A percentile compares a stretch with the other conserved stretches of the same genome.
Conservation (phyloP, 2,888 invertebrate species). For the Campoletis raptor region DNA sequence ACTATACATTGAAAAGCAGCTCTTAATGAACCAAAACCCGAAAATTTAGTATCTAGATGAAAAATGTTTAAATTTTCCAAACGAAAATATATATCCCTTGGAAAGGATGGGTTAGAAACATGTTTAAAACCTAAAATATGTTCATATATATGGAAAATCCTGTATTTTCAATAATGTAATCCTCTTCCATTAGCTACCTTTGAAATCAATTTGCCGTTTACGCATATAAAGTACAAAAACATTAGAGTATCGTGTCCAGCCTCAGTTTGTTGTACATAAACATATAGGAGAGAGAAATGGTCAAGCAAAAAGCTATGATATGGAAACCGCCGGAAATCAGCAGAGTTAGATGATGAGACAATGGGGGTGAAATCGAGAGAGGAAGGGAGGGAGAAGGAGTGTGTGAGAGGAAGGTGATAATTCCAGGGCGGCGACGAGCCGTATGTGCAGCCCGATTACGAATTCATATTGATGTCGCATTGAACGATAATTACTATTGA, state of each 20-base stretch:
- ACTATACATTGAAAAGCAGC: background rate
- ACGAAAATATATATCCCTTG: background rate
- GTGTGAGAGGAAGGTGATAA: slow-evolving; percentile 65
- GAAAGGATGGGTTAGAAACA: background rate
- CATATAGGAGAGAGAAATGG: background rate
- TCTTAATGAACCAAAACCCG: background rate
- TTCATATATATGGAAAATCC: background rate
- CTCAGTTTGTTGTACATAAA: background rate
- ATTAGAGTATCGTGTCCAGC: background rate
- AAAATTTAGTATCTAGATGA: background rate
- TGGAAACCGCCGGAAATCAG: slow-evolving; percentile 34
- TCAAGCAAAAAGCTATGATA: slow-evolving; percentile 34
- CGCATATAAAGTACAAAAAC: slow-evolving; percentile 10
- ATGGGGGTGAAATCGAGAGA: background rate
- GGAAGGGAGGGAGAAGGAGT: slow-evolving; percentile 9
- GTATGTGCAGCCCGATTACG: slow-evolving; percentile 69
- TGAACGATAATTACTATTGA: slow-evolving; percentile 77
- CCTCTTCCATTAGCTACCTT: slow-evolving; percentile 9
- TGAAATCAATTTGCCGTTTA: background rate
- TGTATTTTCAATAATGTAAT: slow-evolving; percentile 26
- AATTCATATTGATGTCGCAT: slow-evolving; percentile 78
- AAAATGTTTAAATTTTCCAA: background rate
- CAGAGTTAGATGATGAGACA: slow-evolving; percentile 12
- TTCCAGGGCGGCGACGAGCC: slow-evolving; percentile 66
- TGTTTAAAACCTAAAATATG: background rate